phyloP scores from a whole-genome alignment of 2,113 vertebrate species.

The Paracanthobrama guichenoti region DNA sequence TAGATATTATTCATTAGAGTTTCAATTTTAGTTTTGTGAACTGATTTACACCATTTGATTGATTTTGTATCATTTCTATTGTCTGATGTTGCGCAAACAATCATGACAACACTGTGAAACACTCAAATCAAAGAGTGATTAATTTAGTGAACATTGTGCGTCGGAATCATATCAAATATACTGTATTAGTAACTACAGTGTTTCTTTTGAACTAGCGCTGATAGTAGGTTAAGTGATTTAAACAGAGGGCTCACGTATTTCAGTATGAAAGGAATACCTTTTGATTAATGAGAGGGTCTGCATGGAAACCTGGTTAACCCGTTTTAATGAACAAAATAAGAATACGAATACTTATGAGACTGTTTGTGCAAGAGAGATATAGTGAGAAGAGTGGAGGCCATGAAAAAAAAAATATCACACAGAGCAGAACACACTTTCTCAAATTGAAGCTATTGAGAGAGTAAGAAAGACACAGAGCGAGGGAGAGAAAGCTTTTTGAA shows the following conservation, averaged over 20 bases:
- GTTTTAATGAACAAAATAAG: slow-evolving; percentile 58
- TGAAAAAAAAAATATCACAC: slow-evolving; percentile 78
- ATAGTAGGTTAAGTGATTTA: slow-evolving; percentile 52
- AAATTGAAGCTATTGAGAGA: slow-evolving; percentile 67
- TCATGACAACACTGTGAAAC: not conserved
- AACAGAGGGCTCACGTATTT: slow-evolving; percentile 45
- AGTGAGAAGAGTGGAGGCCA: slow-evolving; percentile 71
- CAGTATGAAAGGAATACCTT: slow-evolving; percentile 57
- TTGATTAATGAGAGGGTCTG: slow-evolving; percentile 57
- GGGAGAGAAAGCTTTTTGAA: slow-evolving; percentile 87
- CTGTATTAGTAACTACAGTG: slow-evolving; percentile 30
- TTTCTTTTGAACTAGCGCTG: slow-evolving; percentile 44
- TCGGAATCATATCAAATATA: slow-evolving; percentile 37
- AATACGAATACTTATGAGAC: slow-evolving; percentile 52
- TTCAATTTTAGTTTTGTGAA: slow-evolving; percentile 22
- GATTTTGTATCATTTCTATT: slow-evolving; percentile 6
- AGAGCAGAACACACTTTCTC: slow-evolving; percentile 83
- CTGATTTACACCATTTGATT: slow-evolving; percentile 6
- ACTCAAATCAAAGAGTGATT: slow-evolving; percentile 28
- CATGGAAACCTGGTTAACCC: slow-evolving; percentile 55
- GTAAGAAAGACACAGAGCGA: slow-evolving; percentile 54
- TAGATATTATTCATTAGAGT: slow-evolving; percentile 65
- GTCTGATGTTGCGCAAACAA: not conserved
- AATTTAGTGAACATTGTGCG: slow-evolving; percentile 28
- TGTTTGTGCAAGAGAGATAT: slow-evolving; percentile 79